Base-by-base conservation (phyloP, 2,888 invertebrate species). In the Xestia rhomboidea region DNA sequence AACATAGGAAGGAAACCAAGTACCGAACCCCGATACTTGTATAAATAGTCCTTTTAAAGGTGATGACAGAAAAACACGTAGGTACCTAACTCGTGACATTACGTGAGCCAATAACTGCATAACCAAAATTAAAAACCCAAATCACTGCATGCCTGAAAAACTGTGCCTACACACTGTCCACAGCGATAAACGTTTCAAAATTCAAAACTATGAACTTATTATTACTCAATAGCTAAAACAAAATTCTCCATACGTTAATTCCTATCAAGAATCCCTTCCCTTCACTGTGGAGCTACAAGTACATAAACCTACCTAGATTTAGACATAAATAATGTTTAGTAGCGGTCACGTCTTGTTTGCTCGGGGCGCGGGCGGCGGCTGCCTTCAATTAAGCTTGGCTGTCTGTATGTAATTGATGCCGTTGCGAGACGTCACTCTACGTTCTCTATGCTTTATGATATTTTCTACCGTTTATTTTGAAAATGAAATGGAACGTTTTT, bases 341-440 rank as follows among this genome's bases (percentile, higher is more conserved):
- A 51, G 71, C 64, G 73, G 78, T 83, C 87, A 85, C 87, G 88
- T 86, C 77, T 77, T 86, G 83, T 87, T 87, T 86, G 75, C 76
- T 68, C 62, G 41, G 67, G 51, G 64, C 72, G 18, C 64, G n/a
- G 41, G 64, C 41, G 41, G 18, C 18, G 69, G 60, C 73, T 77
- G 85, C 73, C 76, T 80, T 69, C 77, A 87, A 86, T 84, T 85
- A 85, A 87, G 87, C 71, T 66, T 81, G 75, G 77, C 81, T 81
- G 84, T 77, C 81, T 81, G 84, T 77, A 76, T 77, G 69, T 76
- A 83, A 84, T 83, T 74, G 84, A 84, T 84, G 73, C 74, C 67
- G 72, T 78, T 75, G 63, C 60, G 60, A 73, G 68, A 54, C 67
- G 69, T 73, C 64, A 67, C 64, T 77, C 63, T 71, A 38, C 66